A percentile compares a stretch with the other conserved stretches of the same genome.
Evolutionary conservation across 1,140 invertebrate genomes (phyloP).

Genomic region (Drosophila mauritiana): DNA sequence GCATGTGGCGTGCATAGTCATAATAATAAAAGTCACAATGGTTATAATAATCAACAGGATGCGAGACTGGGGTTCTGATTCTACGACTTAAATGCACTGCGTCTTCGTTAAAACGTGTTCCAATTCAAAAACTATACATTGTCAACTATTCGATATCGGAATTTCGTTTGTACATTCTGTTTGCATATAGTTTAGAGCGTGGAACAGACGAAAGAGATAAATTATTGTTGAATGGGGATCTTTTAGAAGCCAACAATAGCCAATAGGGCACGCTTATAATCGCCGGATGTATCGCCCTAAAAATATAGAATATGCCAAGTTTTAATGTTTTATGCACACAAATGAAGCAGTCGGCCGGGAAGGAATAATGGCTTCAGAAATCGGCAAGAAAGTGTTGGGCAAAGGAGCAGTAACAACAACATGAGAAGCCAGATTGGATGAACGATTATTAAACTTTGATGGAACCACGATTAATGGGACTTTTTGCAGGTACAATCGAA

Average conservation of each 20-base stretch:
- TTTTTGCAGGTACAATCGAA: conserved; percentile 15
- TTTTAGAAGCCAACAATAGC: conserved; percentile 90
- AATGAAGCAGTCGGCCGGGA: conserved; percentile 44
- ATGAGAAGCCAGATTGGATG: conserved; percentile 21
- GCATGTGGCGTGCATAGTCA: conserved; percentile 63
- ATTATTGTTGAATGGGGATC: conserved; percentile 39
- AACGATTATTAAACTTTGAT: background rate
- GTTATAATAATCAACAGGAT: conserved; percentile 66
- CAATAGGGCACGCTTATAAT: conserved; percentile 95
- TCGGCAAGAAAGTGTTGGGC: conserved; percentile 2
- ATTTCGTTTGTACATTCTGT: conserved; percentile 62
- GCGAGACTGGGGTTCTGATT: conserved; percentile 46
- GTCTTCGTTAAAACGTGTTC: conserved; percentile 49
- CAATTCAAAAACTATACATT: conserved; percentile 52
- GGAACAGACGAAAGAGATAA: conserved; percentile 70
- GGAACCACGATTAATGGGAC: conserved; percentile 7
- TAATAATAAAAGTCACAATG: conserved; percentile 33
- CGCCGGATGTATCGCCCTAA: conserved; percentile 96
- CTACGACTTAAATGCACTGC: conserved; percentile 63
- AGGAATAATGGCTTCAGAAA: conserved; percentile 12
- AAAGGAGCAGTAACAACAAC: conserved; percentile 9
- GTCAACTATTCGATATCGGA: conserved; percentile 54
- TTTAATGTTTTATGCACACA: conserved; percentile 76
- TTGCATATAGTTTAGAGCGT: conserved; percentile 61
- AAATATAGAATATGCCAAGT: conserved; percentile 84